phyloP scores from a whole-genome alignment of 2,888 invertebrate species.

The Ophion ellenae region DNA sequence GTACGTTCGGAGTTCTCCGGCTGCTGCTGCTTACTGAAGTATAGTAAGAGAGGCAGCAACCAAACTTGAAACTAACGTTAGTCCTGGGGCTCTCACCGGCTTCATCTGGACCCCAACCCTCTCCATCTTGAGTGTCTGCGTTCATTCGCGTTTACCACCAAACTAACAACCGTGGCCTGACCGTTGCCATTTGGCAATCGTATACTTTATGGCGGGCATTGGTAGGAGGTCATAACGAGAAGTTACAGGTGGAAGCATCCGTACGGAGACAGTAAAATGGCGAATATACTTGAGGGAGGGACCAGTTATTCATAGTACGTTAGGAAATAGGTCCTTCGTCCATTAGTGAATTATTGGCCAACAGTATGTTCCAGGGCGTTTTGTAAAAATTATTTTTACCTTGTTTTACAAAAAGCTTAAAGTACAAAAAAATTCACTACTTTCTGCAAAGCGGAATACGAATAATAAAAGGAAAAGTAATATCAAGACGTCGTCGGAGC shows the following conservation, averaged over 20 bases:
- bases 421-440: neutral
- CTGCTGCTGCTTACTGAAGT: conserved; percentile 44
- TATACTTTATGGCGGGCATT: conserved; percentile 46
- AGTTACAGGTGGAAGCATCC: conserved; percentile 54
- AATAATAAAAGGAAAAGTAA: conserved; percentile 16
- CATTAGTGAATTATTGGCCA: neutral
- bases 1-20: conserved; percentile 74
- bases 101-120: conserved; percentile 43
- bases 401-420: no score
- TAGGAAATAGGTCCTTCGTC: neutral
- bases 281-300: neutral
- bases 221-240: conserved; percentile 35
- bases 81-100: conserved; percentile 47
- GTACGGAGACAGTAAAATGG: conserved; percentile 13
- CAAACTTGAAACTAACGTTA: conserved; percentile 54
- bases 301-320: neutral
- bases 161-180: conserved; percentile 54
- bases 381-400: no score
- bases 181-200: conserved; percentile 62
- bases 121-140: conserved; percentile 14
- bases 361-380: neutral
- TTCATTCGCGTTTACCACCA: conserved; percentile 29
- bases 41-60: conserved; percentile 27
- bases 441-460: conserved; percentile 9
- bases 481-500: conserved; percentile 41